Evolutionary conservation across 2,797 vertebrate genomes (phyloP).

Genomic region (Tauraco hartlaubi): DNA sequence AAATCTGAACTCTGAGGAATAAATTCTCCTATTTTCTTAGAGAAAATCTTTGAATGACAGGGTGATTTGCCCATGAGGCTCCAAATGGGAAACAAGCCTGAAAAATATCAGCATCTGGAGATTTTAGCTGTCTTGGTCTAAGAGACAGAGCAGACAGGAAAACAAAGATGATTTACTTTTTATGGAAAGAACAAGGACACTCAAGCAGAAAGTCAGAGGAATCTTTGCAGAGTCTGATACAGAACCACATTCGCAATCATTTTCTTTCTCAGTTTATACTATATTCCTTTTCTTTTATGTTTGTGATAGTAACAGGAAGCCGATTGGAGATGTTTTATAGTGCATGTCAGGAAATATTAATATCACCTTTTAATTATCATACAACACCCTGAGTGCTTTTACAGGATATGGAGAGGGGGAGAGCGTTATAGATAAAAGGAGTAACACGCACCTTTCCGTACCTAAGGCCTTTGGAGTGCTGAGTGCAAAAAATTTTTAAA

Average conservation of each 20-base stretch:
- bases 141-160: conserved; percentile 12
- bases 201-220: neutral
- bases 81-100: conserved; percentile 35
- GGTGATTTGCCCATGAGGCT: conserved; percentile 18
- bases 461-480: neutral
- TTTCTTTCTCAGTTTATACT: neutral
- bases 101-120: conserved; percentile 50
- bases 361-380: conserved; percentile 56
- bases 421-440: conserved; percentile 24
- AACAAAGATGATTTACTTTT: neutral
- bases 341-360: conserved; percentile 35
- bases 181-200: neutral
- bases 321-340: neutral
- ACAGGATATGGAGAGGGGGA: neutral
- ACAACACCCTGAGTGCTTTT: conserved; percentile 26
- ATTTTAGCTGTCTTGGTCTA: conserved; percentile 20
- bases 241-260: neutral
- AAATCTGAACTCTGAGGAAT: conserved; percentile 15
- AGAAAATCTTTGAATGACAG: conserved; percentile 32
- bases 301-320: neutral
- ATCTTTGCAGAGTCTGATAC: neutral
- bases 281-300: neutral
- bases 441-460: neutral
- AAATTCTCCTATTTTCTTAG: neutral
- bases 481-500: neutral